A percentile compares a stretch with the other conserved stretches of the same genome.
These are phyloP conservation scores for Scopus umbretta DNA, from an alignment of 2,113 vertebrate genomes.

Conservation along the genomic window DNA sequence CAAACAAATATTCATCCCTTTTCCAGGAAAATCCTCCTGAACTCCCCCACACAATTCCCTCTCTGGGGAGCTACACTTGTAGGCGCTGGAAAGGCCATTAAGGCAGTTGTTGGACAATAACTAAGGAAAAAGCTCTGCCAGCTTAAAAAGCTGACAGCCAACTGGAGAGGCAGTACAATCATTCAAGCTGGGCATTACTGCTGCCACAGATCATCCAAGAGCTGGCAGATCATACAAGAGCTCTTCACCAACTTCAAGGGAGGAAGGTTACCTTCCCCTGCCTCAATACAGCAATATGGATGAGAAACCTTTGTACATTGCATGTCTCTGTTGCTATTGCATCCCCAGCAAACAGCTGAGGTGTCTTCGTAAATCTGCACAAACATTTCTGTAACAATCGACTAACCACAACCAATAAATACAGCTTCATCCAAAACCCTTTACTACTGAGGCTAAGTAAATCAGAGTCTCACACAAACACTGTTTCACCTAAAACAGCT, in stretches of 20 bases:
- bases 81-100: not conserved
- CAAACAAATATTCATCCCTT: not conserved
- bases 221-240: not conserved
- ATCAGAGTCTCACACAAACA: not conserved
- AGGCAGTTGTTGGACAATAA: not conserved
- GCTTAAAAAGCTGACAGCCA: not conserved
- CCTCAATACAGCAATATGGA: not conserved
- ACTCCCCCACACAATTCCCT: not conserved
- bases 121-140: not conserved
- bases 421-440: not conserved
- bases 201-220: not conserved
- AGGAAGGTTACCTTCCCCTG: not conserved
- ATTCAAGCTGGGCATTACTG: not conserved
- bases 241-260: not conserved
- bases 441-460: not conserved
- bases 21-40: not conserved
- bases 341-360: not conserved
- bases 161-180: not conserved
- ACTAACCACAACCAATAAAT: not conserved
- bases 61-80: not conserved
- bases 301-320: not conserved
- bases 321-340: not conserved
- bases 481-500: not conserved
- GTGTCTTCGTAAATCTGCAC: not conserved
- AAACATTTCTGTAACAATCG: not conserved